Percentiles rank a stretch among this genome's conserved stretches.
phyloP scores from a whole-genome alignment of 2,113 vertebrate species.

The Lepisosteus osseus region DNA sequence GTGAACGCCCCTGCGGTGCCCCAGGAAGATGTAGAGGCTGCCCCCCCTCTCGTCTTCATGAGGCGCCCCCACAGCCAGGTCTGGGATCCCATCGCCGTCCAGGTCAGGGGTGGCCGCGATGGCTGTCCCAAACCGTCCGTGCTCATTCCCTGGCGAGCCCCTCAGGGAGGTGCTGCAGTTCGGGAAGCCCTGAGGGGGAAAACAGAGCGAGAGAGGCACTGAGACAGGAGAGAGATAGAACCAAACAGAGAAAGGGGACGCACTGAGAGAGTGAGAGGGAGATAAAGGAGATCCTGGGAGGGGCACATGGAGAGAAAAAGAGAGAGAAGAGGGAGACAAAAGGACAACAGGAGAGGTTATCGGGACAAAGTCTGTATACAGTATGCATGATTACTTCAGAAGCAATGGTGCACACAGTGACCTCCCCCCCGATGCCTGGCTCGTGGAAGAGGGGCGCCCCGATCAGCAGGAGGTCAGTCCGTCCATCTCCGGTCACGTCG shows the following conservation, averaged over 20 bases:
- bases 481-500: conserved; percentile 5
- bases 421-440: conserved; percentile 33
- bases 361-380: neutral
- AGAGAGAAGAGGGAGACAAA: neutral
- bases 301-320: neutral
- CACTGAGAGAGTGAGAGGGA: too few species aligned
- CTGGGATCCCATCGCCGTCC: conserved; percentile 33
- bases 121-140: conserved; percentile 35
- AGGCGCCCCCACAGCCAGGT: conserved; percentile 42
- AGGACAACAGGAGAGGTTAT: neutral
- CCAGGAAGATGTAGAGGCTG: conserved; percentile 40
- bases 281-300: too few species aligned
- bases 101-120: conserved; percentile 33
- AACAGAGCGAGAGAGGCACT: neutral
- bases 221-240: neutral
- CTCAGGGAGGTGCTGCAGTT: conserved; percentile 26
- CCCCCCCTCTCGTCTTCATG: conserved; percentile 32
- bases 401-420: conserved; percentile 30
- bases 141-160: conserved; percentile 23
- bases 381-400: conserved; percentile 11
- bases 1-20: conserved; percentile 22
- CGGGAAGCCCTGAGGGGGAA: neutral
- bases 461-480: conserved; percentile 28
- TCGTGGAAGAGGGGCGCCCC: conserved; percentile 32
- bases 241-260: neutral